Percentiles rank a stretch among this genome's conserved stretches.
These are phyloP conservation scores for Copidosoma floridanum DNA, from an alignment of 1,140 invertebrate species.

Conservation along the genomic window DNA sequence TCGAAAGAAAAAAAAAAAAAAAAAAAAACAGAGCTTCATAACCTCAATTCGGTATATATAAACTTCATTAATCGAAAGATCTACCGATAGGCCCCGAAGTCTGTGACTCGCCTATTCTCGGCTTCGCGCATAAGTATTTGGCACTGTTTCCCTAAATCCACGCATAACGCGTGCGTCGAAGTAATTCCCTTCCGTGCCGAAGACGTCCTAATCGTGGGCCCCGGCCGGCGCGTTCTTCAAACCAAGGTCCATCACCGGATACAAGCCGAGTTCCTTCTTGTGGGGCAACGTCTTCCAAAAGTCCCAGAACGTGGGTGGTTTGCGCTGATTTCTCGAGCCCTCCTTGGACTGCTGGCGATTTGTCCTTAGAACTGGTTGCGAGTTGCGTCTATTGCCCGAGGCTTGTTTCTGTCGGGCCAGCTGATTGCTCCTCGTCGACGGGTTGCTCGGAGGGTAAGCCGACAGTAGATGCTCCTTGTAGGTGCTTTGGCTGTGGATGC, in stretches of 20 bases:
- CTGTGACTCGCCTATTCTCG: too few species aligned
- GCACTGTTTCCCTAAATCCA: too few species aligned
- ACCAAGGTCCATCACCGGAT: constrained; percentile 31
- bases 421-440: constrained; percentile 35
- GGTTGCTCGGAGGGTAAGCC: constrained; percentile 8
- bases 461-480: constrained; percentile 11
- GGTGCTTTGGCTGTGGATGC: constrained; percentile 43
- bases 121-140: too few species aligned
- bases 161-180: too few species aligned
- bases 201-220: too few species aligned
- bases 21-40: too few species aligned
- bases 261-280: constrained; percentile 38
- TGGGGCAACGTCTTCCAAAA: constrained; percentile 47
- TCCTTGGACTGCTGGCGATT: constrained; percentile 36
- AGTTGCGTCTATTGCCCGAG: constrained; percentile 6
- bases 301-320: constrained; percentile 36
- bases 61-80: too few species aligned
- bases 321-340: not conserved
- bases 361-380: constrained; percentile 23
- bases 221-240: constrained; percentile 30
- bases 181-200: too few species aligned
- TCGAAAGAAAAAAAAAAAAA: too few species aligned
- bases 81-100: too few species aligned
- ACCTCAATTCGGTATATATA: too few species aligned
- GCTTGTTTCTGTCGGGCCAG: constrained; percentile 37